phyloP scores from a whole-genome alignment of 1,140 invertebrate species.

The Conopomorpha cramerella region DNA sequence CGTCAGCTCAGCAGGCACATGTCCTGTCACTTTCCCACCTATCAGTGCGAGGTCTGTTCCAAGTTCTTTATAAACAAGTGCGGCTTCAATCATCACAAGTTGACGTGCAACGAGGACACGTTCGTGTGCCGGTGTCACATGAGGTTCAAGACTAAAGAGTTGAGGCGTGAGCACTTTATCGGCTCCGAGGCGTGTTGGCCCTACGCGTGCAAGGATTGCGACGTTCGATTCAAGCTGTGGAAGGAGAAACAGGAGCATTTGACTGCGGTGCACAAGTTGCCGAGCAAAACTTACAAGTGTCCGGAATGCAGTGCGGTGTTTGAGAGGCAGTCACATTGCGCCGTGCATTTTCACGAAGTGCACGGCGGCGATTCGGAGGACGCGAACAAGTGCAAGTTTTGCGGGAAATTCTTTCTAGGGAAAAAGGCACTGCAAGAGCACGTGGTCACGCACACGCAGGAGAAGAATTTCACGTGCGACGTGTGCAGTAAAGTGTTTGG shows the following conservation, averaged over 20 bases:
- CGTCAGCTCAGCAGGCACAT: too few species aligned
- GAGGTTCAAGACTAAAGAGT: too few species aligned
- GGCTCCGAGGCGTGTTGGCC: too few species aligned
- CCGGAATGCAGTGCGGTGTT: too few species aligned
- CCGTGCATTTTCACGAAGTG: too few species aligned
- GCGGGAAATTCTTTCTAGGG: slow-evolving; percentile 10
- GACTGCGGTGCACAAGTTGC: too few species aligned
- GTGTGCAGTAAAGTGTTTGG: slow-evolving; percentile 38
- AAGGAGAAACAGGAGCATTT: too few species aligned
- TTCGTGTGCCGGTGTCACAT: too few species aligned
- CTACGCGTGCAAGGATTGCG: not conserved
- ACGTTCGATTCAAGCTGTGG: slow-evolving; percentile 3
- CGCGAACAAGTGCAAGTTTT: slow-evolving; percentile 11
- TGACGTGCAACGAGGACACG: slow-evolving; percentile 1
- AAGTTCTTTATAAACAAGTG: slow-evolving; percentile 1
- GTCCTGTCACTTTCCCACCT: too few species aligned
- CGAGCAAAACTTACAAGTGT: too few species aligned
- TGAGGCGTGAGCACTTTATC: too few species aligned
- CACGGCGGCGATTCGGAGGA: slow-evolving; percentile 8
- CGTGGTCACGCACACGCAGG: slow-evolving; percentile 45
- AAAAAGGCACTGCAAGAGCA: slow-evolving; percentile 20
- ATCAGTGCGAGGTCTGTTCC: not conserved
- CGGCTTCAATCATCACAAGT: slow-evolving; percentile 1
- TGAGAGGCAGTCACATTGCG: too few species aligned
- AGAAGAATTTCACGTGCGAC: slow-evolving; percentile 47